Evolutionary conservation across 2,113 vertebrate species (phyloP).

Genomic region (Empidonax traillii): DNA sequence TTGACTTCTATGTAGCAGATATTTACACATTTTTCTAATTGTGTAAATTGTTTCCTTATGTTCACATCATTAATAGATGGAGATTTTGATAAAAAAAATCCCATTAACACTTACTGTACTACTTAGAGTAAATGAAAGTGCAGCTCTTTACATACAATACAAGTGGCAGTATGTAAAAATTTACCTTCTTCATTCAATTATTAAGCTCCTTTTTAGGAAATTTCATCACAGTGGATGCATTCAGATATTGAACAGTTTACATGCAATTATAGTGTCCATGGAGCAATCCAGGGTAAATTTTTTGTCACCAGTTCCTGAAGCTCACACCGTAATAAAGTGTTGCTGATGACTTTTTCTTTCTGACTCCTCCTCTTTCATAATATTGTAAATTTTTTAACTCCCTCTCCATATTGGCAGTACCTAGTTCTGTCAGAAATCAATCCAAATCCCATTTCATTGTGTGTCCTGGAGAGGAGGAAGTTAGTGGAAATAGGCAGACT

Average conservation of each 20-base stretch:
- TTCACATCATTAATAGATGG: not conserved
- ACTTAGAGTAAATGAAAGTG: not conserved
- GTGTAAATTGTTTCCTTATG: not conserved
- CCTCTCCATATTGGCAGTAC: not conserved
- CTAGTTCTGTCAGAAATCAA: not conserved
- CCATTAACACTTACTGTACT: not conserved
- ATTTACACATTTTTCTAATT: not conserved
- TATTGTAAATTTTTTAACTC: not conserved
- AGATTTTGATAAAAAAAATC: not conserved
- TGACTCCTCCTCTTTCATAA: not conserved
- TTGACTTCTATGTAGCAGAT: not conserved
- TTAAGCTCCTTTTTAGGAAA: not conserved
- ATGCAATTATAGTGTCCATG: not conserved
- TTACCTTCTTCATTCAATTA: not conserved
- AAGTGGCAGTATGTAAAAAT: not conserved
- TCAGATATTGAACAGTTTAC: not conserved
- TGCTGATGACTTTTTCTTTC: not conserved
- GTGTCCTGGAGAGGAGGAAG: not conserved
- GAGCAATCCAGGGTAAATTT: not conserved
- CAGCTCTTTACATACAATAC: not conserved
- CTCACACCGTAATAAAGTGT: not conserved
- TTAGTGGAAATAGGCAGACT: not conserved
- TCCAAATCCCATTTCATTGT: not conserved
- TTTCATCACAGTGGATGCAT: not conserved
- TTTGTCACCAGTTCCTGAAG: not conserved